Evolutionary conservation across 2,113 vertebrate genomes (phyloP), one percentile per base, ranked within the genome.

Genomic region (Dunckerocampus dactyliophorus): DNA sequence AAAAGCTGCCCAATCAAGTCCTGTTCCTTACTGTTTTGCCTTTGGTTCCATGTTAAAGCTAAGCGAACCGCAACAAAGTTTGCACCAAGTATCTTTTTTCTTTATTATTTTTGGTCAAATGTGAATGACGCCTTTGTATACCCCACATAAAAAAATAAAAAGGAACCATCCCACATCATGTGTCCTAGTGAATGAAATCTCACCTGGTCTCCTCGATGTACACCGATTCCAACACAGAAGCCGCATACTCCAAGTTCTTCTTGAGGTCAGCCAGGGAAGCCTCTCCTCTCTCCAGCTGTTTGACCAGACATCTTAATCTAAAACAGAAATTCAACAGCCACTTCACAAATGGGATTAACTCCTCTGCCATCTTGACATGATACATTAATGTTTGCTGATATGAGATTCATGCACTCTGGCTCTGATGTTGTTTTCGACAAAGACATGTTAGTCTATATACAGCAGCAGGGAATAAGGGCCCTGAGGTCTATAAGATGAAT

Each of bases 191-290:
- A 21, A 11, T 59, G 8, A n/a, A 28, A 3, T 31, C 62, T 65
- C 83, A 98, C 97, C 96, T 93, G 0, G 96, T 99, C 88, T 99
- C 95, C 14, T 98, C 95, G 37, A 97, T 93, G 84, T 98, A 98
- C 19, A 99, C 94, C 0, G 96, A 95, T 79, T 99, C 97, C 62
- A 99, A 91, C 68, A 98, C 97, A 2, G 93, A 92, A 0, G 96
- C 95, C 0, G 97, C 97, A 90, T 98, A 95, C 80, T 99, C 97
- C 17, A 99, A 89, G 87, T 98, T 99, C 88, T 99, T 98, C 92
- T 98, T 98, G 42, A 99, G 91, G 77, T 98, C 96, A 17, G 91
- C 89, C 22, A 94, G 91, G 0, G 95, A 98, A 64, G 94, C 95
- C 76, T 99, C 96, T 12, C 97, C 97, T 88, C 95, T 92, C 72